Conservation (phyloP, 2,113 vertebrate genomes). For the Tapirus terrestris region DNA sequence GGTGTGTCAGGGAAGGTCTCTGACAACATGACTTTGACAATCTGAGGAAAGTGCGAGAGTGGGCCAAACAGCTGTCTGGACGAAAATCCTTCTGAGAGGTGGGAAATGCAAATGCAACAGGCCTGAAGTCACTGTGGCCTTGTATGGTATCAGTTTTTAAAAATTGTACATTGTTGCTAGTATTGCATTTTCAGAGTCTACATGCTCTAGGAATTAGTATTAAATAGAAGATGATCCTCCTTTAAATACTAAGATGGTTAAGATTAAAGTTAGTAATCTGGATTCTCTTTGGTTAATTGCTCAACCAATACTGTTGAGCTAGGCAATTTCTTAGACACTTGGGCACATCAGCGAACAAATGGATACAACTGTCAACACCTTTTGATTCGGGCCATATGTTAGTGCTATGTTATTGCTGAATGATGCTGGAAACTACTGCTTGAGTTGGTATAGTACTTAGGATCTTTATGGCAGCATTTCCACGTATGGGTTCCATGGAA, state of each 20-base stretch:
- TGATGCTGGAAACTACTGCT: not conserved
- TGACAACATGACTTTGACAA: not conserved
- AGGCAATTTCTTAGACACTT: not conserved
- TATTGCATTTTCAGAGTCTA: not conserved
- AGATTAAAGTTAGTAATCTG: not conserved
- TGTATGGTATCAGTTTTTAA: not conserved
- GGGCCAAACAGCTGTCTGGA: not conserved
- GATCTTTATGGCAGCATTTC: not conserved
- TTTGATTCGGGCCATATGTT: not conserved
- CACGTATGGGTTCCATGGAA: not conserved
- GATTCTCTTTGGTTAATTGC: conserved; percentile 14
- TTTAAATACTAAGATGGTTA: not conserved
- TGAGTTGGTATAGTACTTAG: not conserved
- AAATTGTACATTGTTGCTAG: not conserved
- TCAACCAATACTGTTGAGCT: not conserved
- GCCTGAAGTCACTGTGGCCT: not conserved
- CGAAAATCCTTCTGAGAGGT: not conserved
- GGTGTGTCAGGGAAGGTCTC: not conserved
- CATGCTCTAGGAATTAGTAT: not conserved
- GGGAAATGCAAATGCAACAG: not conserved
- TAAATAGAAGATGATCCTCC: not conserved
- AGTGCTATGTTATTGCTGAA: not conserved
- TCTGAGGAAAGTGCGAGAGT: not conserved
- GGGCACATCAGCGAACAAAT: not conserved
- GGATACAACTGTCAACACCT: not conserved